Conservation (phyloP, 53 echinoderm and acorn worm species). For the Echinarachnius parma region DNA sequence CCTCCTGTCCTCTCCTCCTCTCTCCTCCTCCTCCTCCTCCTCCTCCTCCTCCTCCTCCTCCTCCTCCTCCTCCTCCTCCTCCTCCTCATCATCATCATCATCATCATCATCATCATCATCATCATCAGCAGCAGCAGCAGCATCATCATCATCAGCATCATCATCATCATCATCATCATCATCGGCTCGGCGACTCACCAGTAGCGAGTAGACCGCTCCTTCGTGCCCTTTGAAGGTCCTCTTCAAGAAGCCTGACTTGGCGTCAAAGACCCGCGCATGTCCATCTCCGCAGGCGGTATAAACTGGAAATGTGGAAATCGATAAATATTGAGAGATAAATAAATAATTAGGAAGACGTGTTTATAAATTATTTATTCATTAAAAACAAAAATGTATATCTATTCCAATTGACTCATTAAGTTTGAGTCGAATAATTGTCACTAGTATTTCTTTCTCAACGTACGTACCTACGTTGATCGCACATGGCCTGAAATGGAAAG, state of each 20-base stretch:
- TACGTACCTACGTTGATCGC: too few species aligned
- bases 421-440: too few species aligned
- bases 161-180: not conserved
- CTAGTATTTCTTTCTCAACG: too few species aligned
- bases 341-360: not conserved
- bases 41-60: too few species aligned
- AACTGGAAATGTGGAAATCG: conserved; percentile 43
- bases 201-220: conserved; percentile 57
- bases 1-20: too few species aligned
- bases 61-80: too few species aligned
- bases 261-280: conserved; percentile 74
- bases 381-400: not conserved
- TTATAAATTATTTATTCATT: not conserved
- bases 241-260: conserved; percentile 91
- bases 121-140: not conserved
- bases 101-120: not conserved
- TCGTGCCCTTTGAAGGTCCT: conserved; percentile 92
- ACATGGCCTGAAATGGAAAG: too few species aligned
- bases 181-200: conserved; percentile 46
- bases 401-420: not conserved
- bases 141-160: not conserved
- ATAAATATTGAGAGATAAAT: not conserved
- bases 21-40: too few species aligned
- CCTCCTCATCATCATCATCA: not conserved
- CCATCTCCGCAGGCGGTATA: conserved; percentile 95